These are phyloP conservation scores for Orientallactaga sibirica DNA, from an alignment of 2,797 vertebrate genomes.

Conservation along the genomic window DNA sequence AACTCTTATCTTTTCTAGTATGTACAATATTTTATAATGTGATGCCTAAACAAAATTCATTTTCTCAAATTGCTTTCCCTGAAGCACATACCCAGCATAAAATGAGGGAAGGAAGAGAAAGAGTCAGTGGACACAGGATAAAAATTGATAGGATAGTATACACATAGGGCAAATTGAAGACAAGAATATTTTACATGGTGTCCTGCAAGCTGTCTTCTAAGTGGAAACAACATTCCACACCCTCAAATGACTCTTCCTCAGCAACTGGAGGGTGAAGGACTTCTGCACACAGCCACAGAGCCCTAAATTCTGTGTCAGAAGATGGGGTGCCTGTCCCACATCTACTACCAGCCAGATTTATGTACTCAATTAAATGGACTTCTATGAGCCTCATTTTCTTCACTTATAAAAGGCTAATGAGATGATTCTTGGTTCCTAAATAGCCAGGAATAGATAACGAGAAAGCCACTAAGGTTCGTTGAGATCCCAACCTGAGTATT, in stretches of 20 bases:
- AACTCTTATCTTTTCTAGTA: not conserved
- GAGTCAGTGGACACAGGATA: not conserved
- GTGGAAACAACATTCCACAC: fast-evolving
- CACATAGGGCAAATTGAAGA: not conserved
- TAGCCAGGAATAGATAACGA: not conserved
- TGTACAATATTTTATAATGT: not conserved
- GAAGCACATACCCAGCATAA: not conserved
- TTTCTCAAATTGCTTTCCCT: not conserved
- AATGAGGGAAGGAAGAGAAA: not conserved
- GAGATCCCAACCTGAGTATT: constrained; percentile 4
- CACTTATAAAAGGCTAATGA: not conserved
- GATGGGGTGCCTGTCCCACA: not conserved
- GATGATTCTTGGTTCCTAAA: not conserved
- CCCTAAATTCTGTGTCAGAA: not conserved
- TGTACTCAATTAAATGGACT: not conserved
- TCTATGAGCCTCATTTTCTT: not conserved
- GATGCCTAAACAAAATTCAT: not conserved
- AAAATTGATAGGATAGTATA: not conserved
- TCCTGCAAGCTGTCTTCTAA: not conserved
- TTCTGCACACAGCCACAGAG: not conserved
- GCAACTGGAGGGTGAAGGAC: not conserved
- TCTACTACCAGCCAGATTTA: not conserved
- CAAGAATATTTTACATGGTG: not conserved
- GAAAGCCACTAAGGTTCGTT: not conserved
- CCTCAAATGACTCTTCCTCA: not conserved